Evolutionary conservation across 2,113 vertebrate genomes (phyloP).

Genomic region (Pomatostomus ruficeps): DNA sequence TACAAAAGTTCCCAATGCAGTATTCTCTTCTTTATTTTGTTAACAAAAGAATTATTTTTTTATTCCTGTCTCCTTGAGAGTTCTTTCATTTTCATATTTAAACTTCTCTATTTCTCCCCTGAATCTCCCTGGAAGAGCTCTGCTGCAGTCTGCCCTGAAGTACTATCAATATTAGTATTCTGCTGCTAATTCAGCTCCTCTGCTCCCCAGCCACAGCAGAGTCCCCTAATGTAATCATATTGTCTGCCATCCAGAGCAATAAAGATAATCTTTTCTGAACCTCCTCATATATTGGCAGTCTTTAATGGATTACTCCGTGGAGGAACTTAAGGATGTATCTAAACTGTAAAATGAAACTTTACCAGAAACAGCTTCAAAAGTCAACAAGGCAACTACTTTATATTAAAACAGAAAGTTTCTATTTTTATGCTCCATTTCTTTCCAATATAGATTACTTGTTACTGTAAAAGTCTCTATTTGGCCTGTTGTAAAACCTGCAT

Average conservation of each 20-base stretch:
- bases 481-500: background rate
- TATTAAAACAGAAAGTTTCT: background rate
- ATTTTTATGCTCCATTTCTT: background rate
- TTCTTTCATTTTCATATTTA: background rate
- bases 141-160: background rate
- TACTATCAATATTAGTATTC: constrained; percentile 12
- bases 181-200: constrained; percentile 13
- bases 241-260: background rate
- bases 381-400: background rate
- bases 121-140: background rate
- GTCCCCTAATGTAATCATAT: background rate
- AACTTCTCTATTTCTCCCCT: background rate
- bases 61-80: background rate
- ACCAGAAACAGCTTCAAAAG: background rate
- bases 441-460: background rate
- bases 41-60: background rate
- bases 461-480: background rate
- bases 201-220: background rate
- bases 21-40: background rate
- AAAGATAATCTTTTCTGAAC: background rate
- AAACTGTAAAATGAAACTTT: background rate
- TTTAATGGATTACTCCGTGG: background rate
- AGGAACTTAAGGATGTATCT: background rate
- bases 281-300: background rate
- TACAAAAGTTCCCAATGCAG: background rate